Evolutionary conservation across 2,888 invertebrate species (phyloP).

Genomic region (Volucella inanis): DNA sequence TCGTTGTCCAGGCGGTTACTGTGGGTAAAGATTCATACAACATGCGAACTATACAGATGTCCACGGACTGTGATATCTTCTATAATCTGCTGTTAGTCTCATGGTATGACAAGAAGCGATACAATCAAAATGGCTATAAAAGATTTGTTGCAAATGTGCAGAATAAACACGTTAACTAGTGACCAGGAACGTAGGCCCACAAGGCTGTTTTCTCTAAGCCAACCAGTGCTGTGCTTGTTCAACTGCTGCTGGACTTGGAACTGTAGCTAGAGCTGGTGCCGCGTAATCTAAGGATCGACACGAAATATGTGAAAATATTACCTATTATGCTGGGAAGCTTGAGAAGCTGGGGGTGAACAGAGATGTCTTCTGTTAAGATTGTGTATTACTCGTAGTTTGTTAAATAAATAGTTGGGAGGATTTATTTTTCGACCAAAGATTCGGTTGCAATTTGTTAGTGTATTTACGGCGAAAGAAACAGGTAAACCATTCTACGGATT

Average conservation of each 20-base stretch:
- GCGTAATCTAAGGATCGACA: slow-evolving; percentile 70
- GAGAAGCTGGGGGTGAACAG: slow-evolving; percentile 3
- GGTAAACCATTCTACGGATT: not conserved
- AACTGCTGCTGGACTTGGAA: too few species aligned
- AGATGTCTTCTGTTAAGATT: slow-evolving; percentile 32
- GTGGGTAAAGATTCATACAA: slow-evolving; percentile 2
- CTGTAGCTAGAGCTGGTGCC: not conserved
- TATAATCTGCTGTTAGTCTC: slow-evolving; percentile 72
- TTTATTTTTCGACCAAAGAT: slow-evolving; percentile 30
- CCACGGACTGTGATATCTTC: slow-evolving; percentile 67
- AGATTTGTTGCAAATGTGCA: slow-evolving; percentile 72
- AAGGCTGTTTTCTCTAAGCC: slow-evolving; percentile 20
- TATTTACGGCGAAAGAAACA: slow-evolving; percentile 13
- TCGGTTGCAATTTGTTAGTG: slow-evolving; percentile 50
- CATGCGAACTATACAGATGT: slow-evolving; percentile 55
- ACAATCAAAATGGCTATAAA: slow-evolving; percentile 71
- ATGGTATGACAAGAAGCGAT: slow-evolving; percentile 73
- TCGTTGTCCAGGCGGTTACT: slow-evolving; percentile 25
- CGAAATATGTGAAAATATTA: slow-evolving; percentile 72
- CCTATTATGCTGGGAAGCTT: slow-evolving; percentile 53
- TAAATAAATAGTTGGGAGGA: slow-evolving; percentile 42
- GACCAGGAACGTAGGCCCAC: slow-evolving; percentile 28
- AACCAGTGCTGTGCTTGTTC: not conserved
- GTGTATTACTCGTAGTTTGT: slow-evolving; percentile 22
- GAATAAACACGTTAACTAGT: slow-evolving; percentile 63